A percentile compares a stretch with the other conserved stretches of the same genome.
Conservation (phyloP, 1,140 invertebrate species). For the Neelides sp. region DNA sequence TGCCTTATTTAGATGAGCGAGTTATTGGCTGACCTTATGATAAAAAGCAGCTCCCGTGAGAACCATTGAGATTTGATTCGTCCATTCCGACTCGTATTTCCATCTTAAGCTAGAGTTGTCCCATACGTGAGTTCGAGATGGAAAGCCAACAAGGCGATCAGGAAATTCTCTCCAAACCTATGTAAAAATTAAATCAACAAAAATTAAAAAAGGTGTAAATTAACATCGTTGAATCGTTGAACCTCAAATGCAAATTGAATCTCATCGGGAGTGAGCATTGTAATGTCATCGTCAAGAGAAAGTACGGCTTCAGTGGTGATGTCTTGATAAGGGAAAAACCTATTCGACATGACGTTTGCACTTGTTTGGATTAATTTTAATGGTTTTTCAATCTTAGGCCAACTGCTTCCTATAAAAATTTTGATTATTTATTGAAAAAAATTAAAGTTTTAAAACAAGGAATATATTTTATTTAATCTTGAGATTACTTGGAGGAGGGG, state of each 20-base stretch:
- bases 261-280: slow-evolving; percentile 86
- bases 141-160: slow-evolving; percentile 81
- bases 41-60: slow-evolving; percentile 86
- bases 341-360: slow-evolving; percentile 84
- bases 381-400: slow-evolving; percentile 77
- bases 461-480: background rate
- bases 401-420: slow-evolving; percentile 55
- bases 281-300: slow-evolving; percentile 85
- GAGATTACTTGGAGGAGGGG: slow-evolving; percentile 59
- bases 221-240: background rate
- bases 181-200: slow-evolving; percentile 37
- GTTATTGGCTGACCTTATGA: slow-evolving; percentile 53
- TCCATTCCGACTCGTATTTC: slow-evolving; percentile 92
- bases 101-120: slow-evolving; percentile 67
- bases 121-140: slow-evolving; percentile 77
- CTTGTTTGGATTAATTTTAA: slow-evolving; percentile 79
- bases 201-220: slow-evolving; percentile 1
- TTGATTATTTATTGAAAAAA: background rate
- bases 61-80: slow-evolving; percentile 84
- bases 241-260: slow-evolving; percentile 76
- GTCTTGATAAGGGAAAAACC: slow-evolving; percentile 83
- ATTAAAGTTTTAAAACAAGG: background rate
- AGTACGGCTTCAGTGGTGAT: slow-evolving; percentile 85
- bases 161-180: slow-evolving; percentile 89
- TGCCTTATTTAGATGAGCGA: background rate